A percentile compares a stretch with the other conserved stretches of the same genome.
phyloP scores from a whole-genome alignment of 2,888 invertebrate species.

The Lasioglossum oenotherae region DNA sequence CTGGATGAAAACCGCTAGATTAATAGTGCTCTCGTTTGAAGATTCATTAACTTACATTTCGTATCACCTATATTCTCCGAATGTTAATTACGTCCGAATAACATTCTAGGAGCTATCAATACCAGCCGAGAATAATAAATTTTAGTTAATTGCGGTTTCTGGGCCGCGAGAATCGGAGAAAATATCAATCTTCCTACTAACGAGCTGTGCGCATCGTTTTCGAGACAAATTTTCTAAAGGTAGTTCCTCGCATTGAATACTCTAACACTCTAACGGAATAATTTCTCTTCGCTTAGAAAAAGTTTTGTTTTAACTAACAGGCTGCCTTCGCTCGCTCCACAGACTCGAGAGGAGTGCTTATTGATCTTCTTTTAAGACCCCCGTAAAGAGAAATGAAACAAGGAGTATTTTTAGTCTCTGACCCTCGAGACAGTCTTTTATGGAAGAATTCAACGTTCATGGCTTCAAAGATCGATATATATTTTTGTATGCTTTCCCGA shows the following conservation, averaged over 20 bases:
- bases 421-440: constrained; percentile 12
- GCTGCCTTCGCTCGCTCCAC: background rate
- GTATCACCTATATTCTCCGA: background rate
- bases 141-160: constrained; percentile 1
- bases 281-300: background rate
- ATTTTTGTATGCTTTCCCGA: background rate
- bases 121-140: background rate
- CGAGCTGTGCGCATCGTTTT: background rate
- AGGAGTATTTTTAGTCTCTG: constrained; percentile 8
- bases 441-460: background rate
- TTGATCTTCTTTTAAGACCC: constrained; percentile 20
- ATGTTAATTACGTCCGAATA: background rate
- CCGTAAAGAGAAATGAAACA: constrained; percentile 2
- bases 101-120: background rate
- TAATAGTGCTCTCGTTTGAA: background rate
- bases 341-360: background rate
- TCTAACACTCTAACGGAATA: background rate
- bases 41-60: constrained; percentile 1
- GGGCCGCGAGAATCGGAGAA: background rate
- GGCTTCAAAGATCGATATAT: constrained; percentile 4
- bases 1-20: background rate
- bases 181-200: background rate
- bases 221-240: background rate
- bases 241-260: background rate
- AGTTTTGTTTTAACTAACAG: background rate